phyloP scores from a whole-genome alignment of 2,888 invertebrate species.

The Camptogramma bilineatum region DNA sequence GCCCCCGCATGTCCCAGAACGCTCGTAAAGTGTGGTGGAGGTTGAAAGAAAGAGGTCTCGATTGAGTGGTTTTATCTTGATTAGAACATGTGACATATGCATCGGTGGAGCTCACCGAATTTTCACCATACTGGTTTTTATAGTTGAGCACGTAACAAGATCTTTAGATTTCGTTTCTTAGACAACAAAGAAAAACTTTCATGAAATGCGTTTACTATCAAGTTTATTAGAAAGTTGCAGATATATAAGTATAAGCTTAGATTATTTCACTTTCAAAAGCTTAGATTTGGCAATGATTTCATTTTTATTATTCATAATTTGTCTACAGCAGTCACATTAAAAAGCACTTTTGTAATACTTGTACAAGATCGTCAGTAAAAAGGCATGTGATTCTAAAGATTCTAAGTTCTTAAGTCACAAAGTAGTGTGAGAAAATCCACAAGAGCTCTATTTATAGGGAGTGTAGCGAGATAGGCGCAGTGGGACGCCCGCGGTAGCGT shows the following conservation, averaged over 20 bases:
- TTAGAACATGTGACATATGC: conserved; percentile 27
- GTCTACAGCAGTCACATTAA: no score
- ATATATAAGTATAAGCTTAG: no score
- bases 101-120: conserved; percentile 12
- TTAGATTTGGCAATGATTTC: no score
- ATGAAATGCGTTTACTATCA: no score
- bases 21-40: conserved; percentile 52
- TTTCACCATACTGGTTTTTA: conserved; percentile 6
- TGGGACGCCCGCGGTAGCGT: conserved; percentile 47
- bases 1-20: conserved; percentile 48
- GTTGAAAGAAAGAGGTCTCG: conserved; percentile 45
- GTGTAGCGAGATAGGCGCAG: conserved; percentile 23
- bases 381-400: background rate
- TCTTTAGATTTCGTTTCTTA: no score
- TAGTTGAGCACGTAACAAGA: no score
- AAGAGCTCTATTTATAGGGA: conserved; percentile 21
- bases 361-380: background rate
- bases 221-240: no score
- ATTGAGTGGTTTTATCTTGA: conserved; percentile 50
- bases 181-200: no score
- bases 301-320: no score
- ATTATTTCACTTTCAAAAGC: no score
- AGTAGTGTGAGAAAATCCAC: conserved; percentile 16
- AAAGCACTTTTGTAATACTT: background rate
- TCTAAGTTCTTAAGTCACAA: background rate